Evolutionary conservation across 1,140 invertebrate genomes (phyloP).

Genomic region (Lethocerus indicus): DNA sequence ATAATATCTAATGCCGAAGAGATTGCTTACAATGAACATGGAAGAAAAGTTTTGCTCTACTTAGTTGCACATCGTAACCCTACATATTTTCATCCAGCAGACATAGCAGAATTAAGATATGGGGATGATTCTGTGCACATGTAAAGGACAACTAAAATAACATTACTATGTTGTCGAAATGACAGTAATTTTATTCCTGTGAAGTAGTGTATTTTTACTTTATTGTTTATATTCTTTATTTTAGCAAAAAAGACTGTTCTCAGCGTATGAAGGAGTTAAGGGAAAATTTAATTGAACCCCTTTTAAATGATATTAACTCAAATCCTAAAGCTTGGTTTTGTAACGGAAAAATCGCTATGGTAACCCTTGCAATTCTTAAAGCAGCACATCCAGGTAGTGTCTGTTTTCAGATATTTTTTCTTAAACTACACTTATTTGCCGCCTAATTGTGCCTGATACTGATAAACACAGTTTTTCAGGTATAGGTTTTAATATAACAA

Average conservation of each 20-base stretch:
- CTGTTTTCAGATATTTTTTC: no score
- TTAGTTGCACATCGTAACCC: constrained; percentile 61
- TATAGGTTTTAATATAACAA: no score
- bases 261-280: constrained; percentile 52
- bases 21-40: constrained; percentile 53
- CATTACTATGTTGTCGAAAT: no score
- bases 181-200: constrained; percentile 6
- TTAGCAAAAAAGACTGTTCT: constrained; percentile 64
- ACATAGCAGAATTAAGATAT: constrained; percentile 47
- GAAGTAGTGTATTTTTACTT: neutral
- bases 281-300: neutral
- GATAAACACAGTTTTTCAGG: no score
- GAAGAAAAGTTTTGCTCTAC: constrained; percentile 60
- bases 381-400: no score
- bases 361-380: constrained; percentile 51
- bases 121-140: constrained; percentile 36
- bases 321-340: constrained; percentile 49
- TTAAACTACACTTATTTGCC: no score
- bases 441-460: no score
- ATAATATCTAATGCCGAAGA: constrained; percentile 51
- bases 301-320: constrained; percentile 41
- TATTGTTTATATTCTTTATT: neutral
- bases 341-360: constrained; percentile 45
- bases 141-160: no score
- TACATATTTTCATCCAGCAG: constrained; percentile 51